Base-by-base conservation (phyloP, 1,140 invertebrate genomes). In the Drosophila orosa region DNA sequence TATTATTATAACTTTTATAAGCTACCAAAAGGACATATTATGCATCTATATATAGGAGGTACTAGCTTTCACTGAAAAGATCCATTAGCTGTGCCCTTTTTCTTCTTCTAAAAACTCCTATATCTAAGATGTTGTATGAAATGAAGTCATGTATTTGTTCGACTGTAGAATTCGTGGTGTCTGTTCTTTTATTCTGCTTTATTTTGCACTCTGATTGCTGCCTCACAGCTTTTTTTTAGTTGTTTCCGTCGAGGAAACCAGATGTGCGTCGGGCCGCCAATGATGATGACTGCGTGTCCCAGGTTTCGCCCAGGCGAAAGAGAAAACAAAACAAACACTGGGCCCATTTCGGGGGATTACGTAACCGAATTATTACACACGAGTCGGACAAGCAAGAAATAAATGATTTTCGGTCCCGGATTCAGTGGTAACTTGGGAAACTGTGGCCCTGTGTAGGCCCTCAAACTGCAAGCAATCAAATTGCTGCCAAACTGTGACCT, bases 271-370 rank as follows among this genome's bases (percentile, higher is more conserved):
- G 25, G 45, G n/a, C 47, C 48, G 47, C 25, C 25, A 12, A 27
- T 48, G 35, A n/a, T 39, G 66, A 37, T 42, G 57, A 45, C 37
- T 47, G 68, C 44, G 27, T 74, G 72, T 69, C 67, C 63, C 54
- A 76, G 73, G 73, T 76, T 76, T 67, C 27, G 73, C 73, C 73
- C 73, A 54, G 54, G 54, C 54, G 55, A 54, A 75, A 45, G 55
- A 50, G 54, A 66, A 67, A 67, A 66, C 61, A 58, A 75, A 75
- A 58, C 39, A 66, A 75, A 76, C 66, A 76, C 19, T 29, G 66
- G 73, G 72, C 73, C 61, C 54, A 67, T 75, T 75, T 54, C 12
- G 29, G 61, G 44, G 19, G 35, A 66, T 75, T 75, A 54, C 25
- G 73, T 45, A 75, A 75, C 37, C 61, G 22, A 50, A 13, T 31